Percentiles rank a stretch among this genome's conserved stretches.
Conservation (phyloP, 2,113 vertebrate species). For the Ptyas mucosa region DNA sequence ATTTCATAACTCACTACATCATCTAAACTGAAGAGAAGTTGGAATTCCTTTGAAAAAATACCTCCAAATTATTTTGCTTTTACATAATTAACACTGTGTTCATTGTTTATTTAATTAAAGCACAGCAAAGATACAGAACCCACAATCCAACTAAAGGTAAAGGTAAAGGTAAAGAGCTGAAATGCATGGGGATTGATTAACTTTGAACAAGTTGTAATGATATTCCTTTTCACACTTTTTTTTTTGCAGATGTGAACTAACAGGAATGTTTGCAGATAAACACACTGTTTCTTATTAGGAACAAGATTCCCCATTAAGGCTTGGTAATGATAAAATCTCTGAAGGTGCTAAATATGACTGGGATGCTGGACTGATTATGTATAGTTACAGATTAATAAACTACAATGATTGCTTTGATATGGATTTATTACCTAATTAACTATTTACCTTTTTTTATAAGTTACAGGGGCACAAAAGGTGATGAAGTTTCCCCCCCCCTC, state of each 20-base stretch:
- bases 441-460: constrained; percentile 64
- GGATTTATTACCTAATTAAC: constrained; percentile 72
- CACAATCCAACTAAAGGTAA: not conserved
- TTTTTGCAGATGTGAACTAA: constrained; percentile 7
- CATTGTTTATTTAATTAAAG: not conserved
- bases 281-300: constrained; percentile 44
- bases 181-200: not conserved
- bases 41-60: not conserved
- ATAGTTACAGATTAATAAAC: constrained; percentile 58
- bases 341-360: constrained; percentile 60
- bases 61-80: not conserved
- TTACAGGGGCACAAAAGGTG: constrained; percentile 67
- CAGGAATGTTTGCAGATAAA: constrained; percentile 43
- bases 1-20: not conserved
- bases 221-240: constrained; percentile 25
- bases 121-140: not conserved
- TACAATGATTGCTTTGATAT: constrained; percentile 63
- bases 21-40: not conserved
- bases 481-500: constrained; percentile 64
- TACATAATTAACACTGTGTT: not conserved
- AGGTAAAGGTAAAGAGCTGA: not conserved
- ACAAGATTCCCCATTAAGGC: constrained; percentile 51
- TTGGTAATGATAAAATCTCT: constrained; percentile 46
- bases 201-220: not conserved
- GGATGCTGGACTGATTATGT: constrained; percentile 65